These are phyloP conservation scores for Alloplasta piceator DNA, from an alignment of 2,888 invertebrate genomes.

Conservation along the genomic window DNA sequence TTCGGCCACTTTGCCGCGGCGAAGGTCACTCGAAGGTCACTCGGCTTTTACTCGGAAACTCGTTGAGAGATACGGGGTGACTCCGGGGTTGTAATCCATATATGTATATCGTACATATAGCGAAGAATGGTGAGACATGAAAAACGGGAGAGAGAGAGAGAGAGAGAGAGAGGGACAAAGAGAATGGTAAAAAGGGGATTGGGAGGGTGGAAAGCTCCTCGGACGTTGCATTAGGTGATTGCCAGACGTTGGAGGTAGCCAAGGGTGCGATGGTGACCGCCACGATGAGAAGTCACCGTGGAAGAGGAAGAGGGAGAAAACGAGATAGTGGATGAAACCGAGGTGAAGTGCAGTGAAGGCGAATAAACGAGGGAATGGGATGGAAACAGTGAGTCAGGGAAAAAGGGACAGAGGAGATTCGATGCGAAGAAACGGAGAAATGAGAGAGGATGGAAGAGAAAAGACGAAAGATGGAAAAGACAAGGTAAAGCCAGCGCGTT, in stretches of 20 bases:
- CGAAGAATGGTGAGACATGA: too few species aligned
- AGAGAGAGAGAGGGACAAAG: conserved; percentile 1
- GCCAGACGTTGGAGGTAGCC: conserved; percentile 62
- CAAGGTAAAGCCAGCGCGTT: conserved; percentile 24
- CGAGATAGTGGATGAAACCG: conserved; percentile 25
- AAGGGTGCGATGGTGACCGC: conserved; percentile 26
- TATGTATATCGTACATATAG: too few species aligned
- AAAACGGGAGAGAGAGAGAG: not conserved
- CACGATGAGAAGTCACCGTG: conserved; percentile 23
- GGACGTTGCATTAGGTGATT: conserved; percentile 79
- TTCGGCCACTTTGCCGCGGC: conserved; percentile 23
- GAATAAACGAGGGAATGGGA: conserved; percentile 18
- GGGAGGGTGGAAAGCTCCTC: conserved; percentile 31
- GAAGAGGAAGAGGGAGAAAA: conserved; percentile 20
- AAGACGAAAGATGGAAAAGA: conserved; percentile 23
- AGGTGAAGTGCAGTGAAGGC: conserved; percentile 18
- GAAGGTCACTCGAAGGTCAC: conserved; percentile 38
- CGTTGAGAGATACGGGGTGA: conserved; percentile 50
- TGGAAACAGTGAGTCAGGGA: conserved; percentile 26
- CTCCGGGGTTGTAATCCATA: not conserved
- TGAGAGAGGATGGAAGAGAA: conserved; percentile 39
- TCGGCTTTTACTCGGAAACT: conserved; percentile 48
- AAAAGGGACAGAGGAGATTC: conserved; percentile 8
- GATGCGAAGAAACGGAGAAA: conserved; percentile 32
- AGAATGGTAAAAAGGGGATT: conserved; percentile 31